phyloP scores from a whole-genome alignment of 2,888 invertebrate species.

The Tetheella fluctuosa region DNA sequence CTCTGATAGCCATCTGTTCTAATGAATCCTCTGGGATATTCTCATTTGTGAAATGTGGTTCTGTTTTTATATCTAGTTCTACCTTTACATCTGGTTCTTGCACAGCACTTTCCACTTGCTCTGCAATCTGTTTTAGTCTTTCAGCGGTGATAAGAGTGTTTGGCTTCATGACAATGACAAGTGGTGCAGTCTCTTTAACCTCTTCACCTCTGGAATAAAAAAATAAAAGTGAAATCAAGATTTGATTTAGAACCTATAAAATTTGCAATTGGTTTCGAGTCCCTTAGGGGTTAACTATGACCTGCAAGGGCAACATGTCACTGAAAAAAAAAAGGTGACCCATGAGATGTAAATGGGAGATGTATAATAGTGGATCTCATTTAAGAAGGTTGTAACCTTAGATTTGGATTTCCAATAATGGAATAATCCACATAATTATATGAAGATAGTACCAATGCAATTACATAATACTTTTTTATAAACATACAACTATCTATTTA shows the following conservation, averaged over 20 bases:
- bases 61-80: constrained; percentile 36
- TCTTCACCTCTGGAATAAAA: constrained; percentile 77
- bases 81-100: constrained; percentile 69
- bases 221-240: constrained; percentile 22
- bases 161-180: constrained; percentile 87
- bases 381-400: too few relatives aligned
- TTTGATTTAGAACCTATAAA: background rate
- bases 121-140: constrained; percentile 74
- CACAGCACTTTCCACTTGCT: constrained; percentile 77
- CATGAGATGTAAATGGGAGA: too few relatives aligned
- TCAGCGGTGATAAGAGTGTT: constrained; percentile 82
- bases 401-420: too few relatives aligned
- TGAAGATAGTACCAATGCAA: too few relatives aligned
- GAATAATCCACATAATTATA: too few relatives aligned
- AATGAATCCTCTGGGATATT: constrained; percentile 51
- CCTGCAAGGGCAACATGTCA: too few relatives aligned
- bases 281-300: too few relatives aligned
- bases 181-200: constrained; percentile 78
- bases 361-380: too few relatives aligned
- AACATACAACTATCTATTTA: too few relatives aligned
- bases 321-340: too few relatives aligned
- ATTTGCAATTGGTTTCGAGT: too few relatives aligned
- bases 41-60: background rate
- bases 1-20: constrained; percentile 90
- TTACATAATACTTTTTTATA: too few relatives aligned